These are phyloP conservation scores for Neoseiulus cucumeris DNA, from an alignment of 1,140 invertebrate species.

Conservation along the genomic window DNA sequence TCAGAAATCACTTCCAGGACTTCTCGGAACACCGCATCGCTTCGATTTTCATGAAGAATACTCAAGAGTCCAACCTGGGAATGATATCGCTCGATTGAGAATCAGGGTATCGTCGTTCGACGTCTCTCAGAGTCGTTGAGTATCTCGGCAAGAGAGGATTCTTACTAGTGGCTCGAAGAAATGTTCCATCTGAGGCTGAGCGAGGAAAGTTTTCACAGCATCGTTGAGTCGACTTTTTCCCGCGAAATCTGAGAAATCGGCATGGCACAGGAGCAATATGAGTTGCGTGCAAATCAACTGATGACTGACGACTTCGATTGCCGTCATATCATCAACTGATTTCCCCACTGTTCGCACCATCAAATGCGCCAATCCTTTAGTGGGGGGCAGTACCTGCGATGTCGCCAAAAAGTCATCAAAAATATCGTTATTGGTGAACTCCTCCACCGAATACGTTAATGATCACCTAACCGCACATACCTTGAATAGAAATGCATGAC, in stretches of 20 bases:
- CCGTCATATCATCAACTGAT: neutral
- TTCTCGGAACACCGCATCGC: neutral
- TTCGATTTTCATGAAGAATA: neutral
- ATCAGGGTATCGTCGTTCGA: no score
- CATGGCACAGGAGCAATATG: neutral
- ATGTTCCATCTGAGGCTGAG: neutral
- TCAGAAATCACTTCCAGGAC: neutral
- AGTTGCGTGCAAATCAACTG: constrained; percentile 1
- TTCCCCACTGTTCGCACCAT: neutral
- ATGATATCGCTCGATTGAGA: no score
- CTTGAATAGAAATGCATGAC: neutral
- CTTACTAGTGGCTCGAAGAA: constrained; percentile 3
- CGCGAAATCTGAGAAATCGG: constrained; percentile 5
- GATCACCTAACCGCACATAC: neutral
- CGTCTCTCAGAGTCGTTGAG: no score
- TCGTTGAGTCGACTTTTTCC: constrained; percentile 3
- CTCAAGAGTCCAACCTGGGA: neutral
- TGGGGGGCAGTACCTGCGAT: neutral
- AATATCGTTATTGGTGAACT: no score
- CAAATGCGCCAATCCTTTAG: neutral
- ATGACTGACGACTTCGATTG: neutral
- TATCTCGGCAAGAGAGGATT: no score
- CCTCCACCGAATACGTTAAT: no score
- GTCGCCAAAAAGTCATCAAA: no score
- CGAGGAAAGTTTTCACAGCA: neutral